These are phyloP conservation scores for Coremacera marginata DNA, from an alignment of 2,888 invertebrate genomes.

Conservation along the genomic window DNA sequence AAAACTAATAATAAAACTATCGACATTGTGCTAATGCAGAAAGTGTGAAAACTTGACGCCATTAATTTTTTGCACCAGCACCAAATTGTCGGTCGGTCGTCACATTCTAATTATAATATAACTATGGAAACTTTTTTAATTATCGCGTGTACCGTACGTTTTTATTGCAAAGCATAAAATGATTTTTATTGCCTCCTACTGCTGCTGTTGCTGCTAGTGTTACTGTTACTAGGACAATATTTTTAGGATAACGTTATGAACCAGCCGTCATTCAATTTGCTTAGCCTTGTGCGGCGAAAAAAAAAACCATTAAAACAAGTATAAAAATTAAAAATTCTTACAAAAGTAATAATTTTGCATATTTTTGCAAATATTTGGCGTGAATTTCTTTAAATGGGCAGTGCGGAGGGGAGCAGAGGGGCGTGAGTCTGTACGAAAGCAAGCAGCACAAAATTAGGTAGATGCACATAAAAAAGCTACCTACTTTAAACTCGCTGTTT, in stretches of 20 bases:
- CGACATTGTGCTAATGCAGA: too few species aligned
- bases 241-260: neutral
- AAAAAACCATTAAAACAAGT: neutral
- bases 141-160: neutral
- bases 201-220: too few species aligned
- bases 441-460: neutral
- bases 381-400: conserved; percentile 14
- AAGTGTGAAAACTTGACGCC: too few species aligned
- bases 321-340: neutral
- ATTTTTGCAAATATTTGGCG: conserved; percentile 15
- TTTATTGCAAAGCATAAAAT: conserved; percentile 16
- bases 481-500: conserved; percentile 5
- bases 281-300: too few species aligned
- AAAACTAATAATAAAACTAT: too few species aligned
- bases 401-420: too few species aligned
- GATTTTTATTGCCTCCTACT: conserved; percentile 16
- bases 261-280: neutral
- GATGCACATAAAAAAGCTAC: neutral
- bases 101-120: conserved; percentile 17
- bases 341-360: neutral
- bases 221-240: neutral
- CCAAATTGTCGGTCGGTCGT: neutral
- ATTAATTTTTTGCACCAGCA: too few species aligned
- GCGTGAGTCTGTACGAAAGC: neutral
- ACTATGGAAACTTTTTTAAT: conserved; percentile 31